These are phyloP conservation scores for Vombatus ursinus DNA, from an alignment of 2,113 vertebrate species.

Conservation along the genomic window DNA sequence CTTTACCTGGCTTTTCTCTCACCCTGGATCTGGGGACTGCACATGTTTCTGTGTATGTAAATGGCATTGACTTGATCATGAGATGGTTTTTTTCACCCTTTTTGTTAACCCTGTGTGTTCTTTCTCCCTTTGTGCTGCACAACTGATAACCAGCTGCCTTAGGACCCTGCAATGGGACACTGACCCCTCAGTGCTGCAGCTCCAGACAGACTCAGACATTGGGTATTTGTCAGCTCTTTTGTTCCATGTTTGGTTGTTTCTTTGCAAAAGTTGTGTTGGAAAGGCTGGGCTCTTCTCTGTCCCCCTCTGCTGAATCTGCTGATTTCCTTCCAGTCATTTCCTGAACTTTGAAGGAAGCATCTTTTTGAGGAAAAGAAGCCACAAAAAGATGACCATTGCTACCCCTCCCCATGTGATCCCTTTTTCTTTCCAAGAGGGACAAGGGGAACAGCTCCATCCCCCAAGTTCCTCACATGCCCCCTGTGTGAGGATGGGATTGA, in stretches of 20 bases:
- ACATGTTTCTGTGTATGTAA: constrained; percentile 63
- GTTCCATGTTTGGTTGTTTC: constrained; percentile 74
- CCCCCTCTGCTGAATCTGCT: constrained; percentile 66
- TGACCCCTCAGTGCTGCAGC: constrained; percentile 99
- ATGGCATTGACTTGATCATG: constrained; percentile 76
- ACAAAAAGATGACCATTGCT: constrained; percentile 71
- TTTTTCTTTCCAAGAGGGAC: neutral
- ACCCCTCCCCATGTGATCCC: neutral
- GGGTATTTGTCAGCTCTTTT: constrained; percentile 91
- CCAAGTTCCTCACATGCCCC: neutral
- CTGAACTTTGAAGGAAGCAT: constrained; percentile 66
- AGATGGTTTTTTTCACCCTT: constrained; percentile 77
- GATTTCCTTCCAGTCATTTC: constrained; percentile 71
- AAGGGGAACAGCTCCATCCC: neutral
- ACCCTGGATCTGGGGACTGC: neutral
- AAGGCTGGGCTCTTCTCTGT: constrained; percentile 59
- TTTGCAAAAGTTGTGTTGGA: constrained; percentile 78
- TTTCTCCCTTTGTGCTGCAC: constrained; percentile 87
- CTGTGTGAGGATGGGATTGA: neutral
- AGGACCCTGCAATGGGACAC: constrained; percentile 99
- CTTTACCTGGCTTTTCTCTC: constrained; percentile 49
- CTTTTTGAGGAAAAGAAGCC: constrained; percentile 67
- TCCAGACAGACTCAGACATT: constrained; percentile 98
- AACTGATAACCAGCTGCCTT: constrained; percentile 79
- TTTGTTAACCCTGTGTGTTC: constrained; percentile 89